Percentiles rank a stretch among this genome's conserved stretches.
Conservation (phyloP, 2,797 vertebrate genomes). For the Salarias fasciatus region DNA sequence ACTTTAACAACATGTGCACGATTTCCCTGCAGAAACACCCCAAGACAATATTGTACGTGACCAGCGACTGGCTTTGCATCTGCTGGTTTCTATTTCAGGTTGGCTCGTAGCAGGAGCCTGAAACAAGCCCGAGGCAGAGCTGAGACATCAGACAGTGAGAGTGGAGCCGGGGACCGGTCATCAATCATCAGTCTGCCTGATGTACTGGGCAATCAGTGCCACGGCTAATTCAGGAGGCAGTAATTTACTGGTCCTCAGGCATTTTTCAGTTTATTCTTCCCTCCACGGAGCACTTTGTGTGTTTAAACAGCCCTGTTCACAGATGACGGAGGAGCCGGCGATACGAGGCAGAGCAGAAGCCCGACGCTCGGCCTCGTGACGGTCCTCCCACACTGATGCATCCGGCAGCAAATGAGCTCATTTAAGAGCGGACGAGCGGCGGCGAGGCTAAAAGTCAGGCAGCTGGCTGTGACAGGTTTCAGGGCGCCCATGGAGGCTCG, state of each 20-base stretch:
- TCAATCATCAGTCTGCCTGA: constrained; percentile 45
- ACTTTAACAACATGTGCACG: constrained; percentile 22
- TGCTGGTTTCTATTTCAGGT: constrained; percentile 38
- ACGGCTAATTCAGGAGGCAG: too few relatives aligned
- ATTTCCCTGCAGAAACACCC: constrained; percentile 13
- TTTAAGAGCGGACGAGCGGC: constrained; percentile 61
- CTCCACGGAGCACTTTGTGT: too few relatives aligned
- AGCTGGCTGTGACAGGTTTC: constrained; percentile 63
- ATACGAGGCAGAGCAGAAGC: not conserved
- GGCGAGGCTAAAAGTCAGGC: constrained; percentile 61
- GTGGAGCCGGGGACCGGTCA: constrained; percentile 23
- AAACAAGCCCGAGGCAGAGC: constrained; percentile 62
- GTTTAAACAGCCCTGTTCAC: too few relatives aligned
- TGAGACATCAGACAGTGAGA: constrained; percentile 61
- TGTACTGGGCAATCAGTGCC: too few relatives aligned
- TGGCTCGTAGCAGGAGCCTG: constrained; percentile 66
- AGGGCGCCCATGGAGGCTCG: constrained; percentile 39
- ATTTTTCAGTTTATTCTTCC: too few relatives aligned
- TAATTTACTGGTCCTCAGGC: too few relatives aligned
- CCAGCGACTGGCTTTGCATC: constrained; percentile 48
- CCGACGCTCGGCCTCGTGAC: constrained; percentile 55
- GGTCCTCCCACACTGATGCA: constrained; percentile 50
- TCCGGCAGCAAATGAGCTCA: constrained; percentile 75
- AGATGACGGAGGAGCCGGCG: too few relatives aligned
- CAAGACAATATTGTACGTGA: constrained; percentile 50